A percentile compares a stretch with the other conserved stretches of the same genome.
Evolutionary conservation across 2,797 vertebrate species (phyloP).

Genomic region (Falco berigora): DNA sequence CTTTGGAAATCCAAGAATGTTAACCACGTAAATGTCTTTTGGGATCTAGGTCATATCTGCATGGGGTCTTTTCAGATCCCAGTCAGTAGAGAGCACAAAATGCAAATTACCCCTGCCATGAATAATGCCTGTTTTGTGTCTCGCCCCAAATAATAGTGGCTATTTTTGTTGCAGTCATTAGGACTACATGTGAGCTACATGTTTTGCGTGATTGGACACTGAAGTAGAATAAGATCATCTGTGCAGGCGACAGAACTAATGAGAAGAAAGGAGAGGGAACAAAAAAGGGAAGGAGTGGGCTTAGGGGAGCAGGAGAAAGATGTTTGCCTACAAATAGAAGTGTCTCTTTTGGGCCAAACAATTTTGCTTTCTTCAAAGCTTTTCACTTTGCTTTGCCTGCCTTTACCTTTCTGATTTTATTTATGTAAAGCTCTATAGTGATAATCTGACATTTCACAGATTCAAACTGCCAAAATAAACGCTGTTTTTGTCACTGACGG

Average conservation of each 20-base stretch:
- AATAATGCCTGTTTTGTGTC: conserved; percentile 44
- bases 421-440: neutral
- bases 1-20: conserved; percentile 52
- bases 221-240: conserved; percentile 37
- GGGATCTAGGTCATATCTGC: conserved; percentile 53
- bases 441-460: neutral
- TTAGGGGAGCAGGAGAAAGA: neutral
- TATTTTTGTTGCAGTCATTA: conserved; percentile 38
- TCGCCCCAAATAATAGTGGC: conserved; percentile 29
- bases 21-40: conserved; percentile 28
- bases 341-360: neutral
- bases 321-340: conserved; percentile 44
- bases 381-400: conserved; percentile 2
- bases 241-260: conserved; percentile 22
- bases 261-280: conserved; percentile 31
- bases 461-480: neutral
- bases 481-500: neutral
- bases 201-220: conserved; percentile 28
- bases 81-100: conserved; percentile 45
- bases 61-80: conserved; percentile 48
- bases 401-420: conserved; percentile 20
- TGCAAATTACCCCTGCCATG: conserved; percentile 39
- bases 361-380: neutral
- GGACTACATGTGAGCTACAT: conserved; percentile 45
- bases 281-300: conserved; percentile 17